Evolutionary conservation across 2,113 vertebrate species (phyloP).

Genomic region (Sapayoa aenigma): DNA sequence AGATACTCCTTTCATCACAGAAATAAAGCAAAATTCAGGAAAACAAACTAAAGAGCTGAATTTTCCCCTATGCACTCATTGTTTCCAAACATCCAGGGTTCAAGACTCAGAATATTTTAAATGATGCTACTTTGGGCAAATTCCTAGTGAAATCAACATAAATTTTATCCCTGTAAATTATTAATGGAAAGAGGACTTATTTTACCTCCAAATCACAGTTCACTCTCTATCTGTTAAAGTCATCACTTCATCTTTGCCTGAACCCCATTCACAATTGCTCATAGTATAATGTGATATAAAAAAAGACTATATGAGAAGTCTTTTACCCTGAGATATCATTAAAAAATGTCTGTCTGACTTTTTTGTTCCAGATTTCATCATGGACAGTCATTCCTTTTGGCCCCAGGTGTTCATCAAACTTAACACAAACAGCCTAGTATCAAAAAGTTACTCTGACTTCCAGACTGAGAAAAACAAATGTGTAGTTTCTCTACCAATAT

Average conservation of each 20-base stretch:
- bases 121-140: neutral
- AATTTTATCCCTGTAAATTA: neutral
- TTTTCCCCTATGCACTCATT: neutral
- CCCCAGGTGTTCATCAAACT: neutral
- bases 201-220: neutral
- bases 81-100: neutral
- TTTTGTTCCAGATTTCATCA: neutral
- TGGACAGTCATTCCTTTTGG: neutral
- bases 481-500: neutral
- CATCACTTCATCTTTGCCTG: neutral
- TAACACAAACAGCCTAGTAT: neutral
- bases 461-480: neutral
- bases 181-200: neutral
- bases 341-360: neutral
- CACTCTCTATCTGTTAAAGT: neutral
- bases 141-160: neutral
- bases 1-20: neutral
- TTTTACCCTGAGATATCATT: neutral
- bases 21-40: neutral
- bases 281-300: neutral
- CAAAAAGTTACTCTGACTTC: neutral
- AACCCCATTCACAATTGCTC: neutral
- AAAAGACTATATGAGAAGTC: neutral
- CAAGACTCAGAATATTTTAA: neutral
- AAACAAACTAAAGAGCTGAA: neutral